Conservation (phyloP, 2,888 invertebrate species). For the Amphipyra berbera region DNA sequence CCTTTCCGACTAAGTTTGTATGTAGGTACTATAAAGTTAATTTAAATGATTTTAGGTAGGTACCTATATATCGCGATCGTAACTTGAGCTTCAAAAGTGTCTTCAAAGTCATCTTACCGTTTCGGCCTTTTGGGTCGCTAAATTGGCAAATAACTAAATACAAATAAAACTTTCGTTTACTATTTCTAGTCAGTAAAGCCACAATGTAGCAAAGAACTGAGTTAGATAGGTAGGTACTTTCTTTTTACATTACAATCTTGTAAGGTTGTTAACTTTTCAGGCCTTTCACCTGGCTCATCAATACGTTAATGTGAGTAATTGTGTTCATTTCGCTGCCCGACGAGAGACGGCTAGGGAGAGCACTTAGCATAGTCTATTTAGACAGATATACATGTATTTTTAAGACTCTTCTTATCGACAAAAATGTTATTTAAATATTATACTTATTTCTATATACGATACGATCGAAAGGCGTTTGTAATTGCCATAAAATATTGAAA, state of each 20-base stretch:
- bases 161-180: conserved; percentile 20
- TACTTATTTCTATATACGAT: conserved; percentile 8
- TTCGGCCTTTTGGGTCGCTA: conserved; percentile 8
- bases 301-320: conserved; percentile 14
- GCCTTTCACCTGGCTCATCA: conserved; percentile 11
- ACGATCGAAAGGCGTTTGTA: neutral
- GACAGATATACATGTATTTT: conserved; percentile 1
- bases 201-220: conserved; percentile 13
- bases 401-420: neutral
- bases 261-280: conserved; percentile 11
- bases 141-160: conserved; percentile 26
- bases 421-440: no score
- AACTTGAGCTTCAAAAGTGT: conserved; percentile 15
- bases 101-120: conserved; percentile 22
- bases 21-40: no score
- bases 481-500: no score
- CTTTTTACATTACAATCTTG: neutral
- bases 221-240: no score
- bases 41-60: conserved; percentile 3
- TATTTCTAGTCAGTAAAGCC: conserved; percentile 9
- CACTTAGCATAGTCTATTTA: conserved; percentile 11
- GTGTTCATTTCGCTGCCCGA: conserved; percentile 4
- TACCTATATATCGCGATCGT: conserved; percentile 1
- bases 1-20: no score
- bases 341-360: neutral